Base-by-base conservation (phyloP, 1,140 invertebrate genomes). In the Caenorhabditis elegans region DNA sequence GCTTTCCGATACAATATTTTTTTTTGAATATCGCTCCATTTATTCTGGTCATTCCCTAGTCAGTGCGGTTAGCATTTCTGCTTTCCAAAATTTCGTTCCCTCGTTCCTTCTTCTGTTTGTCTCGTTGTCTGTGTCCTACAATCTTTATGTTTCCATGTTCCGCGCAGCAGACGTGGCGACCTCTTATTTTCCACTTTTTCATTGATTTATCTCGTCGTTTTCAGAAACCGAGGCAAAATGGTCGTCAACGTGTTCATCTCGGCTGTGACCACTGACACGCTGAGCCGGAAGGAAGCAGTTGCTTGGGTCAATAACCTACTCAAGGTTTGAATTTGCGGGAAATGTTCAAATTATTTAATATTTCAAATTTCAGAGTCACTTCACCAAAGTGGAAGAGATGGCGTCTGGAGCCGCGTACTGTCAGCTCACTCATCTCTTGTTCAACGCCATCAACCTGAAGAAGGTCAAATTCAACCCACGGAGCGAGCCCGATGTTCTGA, bases 361-460 rank as follows among this genome's bases (percentile, higher is more conserved):
- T 78, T n/a, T 39, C 5, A 19, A 26, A 90, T 92, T 99, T 43
- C 93, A 95, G 90, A 48, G 34, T 51, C 49, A 93, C 88, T 97
- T 96, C 90, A 93, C 92, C 48, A 99, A 98, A 93, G 97, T 99
- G 86, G 97, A 99, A 91, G 96, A 99, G 90, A 91, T 99, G 43
- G 97, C 96, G 90, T 95, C 96, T 82, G 79, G 76, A 43, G 80
- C 81, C 10, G 76, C 83, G 17, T 82, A 84, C 36, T 49, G 51
- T 49, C 96, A 98, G 90, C 98, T 98, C 89, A 98, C 98, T 95
- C 96, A 99, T 90, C 97, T 98, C 95, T 92, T 99, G n/a, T 99
- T 98, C 91, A 95, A 76, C 15, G 26, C 43, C 8, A 94, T 98
- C 83, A 93, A 93, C 51, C 92, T 98, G 89, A 98, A 98, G 91